phyloP scores from a whole-genome alignment of 2,113 vertebrate genomes.

The Pontoporia blainvillei region DNA sequence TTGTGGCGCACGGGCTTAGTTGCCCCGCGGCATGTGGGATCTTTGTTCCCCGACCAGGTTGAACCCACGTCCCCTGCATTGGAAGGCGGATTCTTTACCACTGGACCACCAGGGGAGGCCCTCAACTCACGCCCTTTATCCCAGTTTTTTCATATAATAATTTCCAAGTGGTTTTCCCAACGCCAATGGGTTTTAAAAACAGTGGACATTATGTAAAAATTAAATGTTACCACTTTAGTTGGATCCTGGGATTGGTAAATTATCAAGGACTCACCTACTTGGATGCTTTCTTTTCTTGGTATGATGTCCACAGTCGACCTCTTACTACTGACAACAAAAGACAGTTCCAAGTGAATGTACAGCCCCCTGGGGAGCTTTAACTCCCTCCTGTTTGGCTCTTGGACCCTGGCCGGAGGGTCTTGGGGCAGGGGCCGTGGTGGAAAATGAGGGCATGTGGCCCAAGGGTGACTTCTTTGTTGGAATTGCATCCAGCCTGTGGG shows the following conservation, averaged over 20 bases:
- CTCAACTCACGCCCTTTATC: too few relatives aligned
- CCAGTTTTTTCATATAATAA: neutral
- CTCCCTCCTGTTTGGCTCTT: neutral
- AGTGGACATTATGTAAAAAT: neutral
- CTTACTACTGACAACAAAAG: neutral
- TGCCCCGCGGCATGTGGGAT: too few relatives aligned
- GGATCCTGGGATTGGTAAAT: neutral
- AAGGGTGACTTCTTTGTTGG: neutral
- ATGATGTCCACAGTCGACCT: neutral
- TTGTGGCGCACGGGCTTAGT: too few relatives aligned
- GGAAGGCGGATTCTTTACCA: too few relatives aligned
- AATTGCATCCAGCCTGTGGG: neutral
- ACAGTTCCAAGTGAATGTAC: neutral
- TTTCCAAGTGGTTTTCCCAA: neutral
- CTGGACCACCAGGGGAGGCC: too few relatives aligned
- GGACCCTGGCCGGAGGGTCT: neutral
- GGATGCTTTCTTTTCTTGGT: neutral
- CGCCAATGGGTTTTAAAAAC: neutral
- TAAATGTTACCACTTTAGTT: neutral
- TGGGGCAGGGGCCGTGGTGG: neutral
- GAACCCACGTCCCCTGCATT: too few relatives aligned
- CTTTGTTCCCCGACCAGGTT: too few relatives aligned
- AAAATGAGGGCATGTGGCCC: neutral
- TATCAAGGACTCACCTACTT: neutral
- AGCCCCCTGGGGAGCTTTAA: neutral